A percentile compares a stretch with the other conserved stretches of the same genome.
These are phyloP conservation scores for human (Homo sapiens) DNA, from an alignment of 2,113 vertebrate species.

Conservation along the genomic window GRCh38 chr5:58367501-58368000, in stretches of 20 bases:
- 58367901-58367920: background rate
- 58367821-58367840: background rate
- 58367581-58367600: too few species aligned
- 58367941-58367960: background rate
- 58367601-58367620: background rate
- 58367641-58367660: background rate
- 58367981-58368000: background rate
- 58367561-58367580: too few species aligned
- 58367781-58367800: fast-evolving
- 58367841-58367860: background rate
- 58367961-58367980: background rate
- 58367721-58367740: background rate
- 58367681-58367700: background rate
- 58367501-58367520: too few species aligned
- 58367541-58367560: too few species aligned
- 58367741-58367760: background rate
- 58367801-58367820: background rate
- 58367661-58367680: background rate
- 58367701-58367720: background rate
- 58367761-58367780: background rate
- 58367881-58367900: background rate
- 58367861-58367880: background rate
- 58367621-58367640: background rate
- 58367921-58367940: background rate
- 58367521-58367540: too few species aligned